Evolutionary conservation across 2,797 vertebrate genomes (phyloP).

Genomic region (Anomalospiza imberbis): DNA sequence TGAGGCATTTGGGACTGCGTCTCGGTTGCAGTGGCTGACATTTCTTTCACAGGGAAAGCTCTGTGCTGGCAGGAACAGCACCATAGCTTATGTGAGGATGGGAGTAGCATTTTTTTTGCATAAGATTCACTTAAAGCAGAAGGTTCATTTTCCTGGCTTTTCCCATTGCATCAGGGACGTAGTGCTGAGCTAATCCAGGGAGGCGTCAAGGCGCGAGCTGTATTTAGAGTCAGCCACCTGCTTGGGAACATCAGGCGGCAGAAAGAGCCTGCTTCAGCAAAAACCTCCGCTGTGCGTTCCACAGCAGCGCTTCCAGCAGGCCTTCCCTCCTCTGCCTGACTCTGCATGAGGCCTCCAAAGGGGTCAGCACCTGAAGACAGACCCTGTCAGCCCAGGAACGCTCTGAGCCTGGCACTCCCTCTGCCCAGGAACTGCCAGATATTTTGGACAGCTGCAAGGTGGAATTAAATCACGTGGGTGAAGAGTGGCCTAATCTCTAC

Average conservation of each 20-base stretch:
- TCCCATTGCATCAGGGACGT: not conserved
- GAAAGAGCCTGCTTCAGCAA: not conserved
- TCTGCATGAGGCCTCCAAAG: not conserved
- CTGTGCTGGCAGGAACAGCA: not conserved
- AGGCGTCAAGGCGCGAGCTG: not conserved
- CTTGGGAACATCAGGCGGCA: conserved; percentile 24
- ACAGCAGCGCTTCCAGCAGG: not conserved
- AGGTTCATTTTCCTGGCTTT: not conserved
- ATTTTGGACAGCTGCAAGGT: conserved; percentile 81
- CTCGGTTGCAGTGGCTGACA: not conserved
- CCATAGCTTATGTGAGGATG: not conserved
- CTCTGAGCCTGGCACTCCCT: not conserved
- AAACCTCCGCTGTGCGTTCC: not conserved
- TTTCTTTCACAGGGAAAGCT: not conserved
- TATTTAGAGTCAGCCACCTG: conserved; percentile 54
- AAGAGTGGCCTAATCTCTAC: conserved; percentile 82
- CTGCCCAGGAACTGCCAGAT: conserved; percentile 80
- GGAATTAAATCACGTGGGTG: conserved; percentile 77
- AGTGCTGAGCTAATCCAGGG: not conserved
- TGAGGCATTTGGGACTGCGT: not conserved
- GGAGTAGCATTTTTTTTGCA: not conserved
- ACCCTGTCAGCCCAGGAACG: not conserved
- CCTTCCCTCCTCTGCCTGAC: not conserved
- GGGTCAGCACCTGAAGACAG: not conserved
- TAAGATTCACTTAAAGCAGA: not conserved